These are phyloP conservation scores for Dryococelus australis DNA, from an alignment of 2,888 invertebrate species.

Conservation along the genomic window DNA sequence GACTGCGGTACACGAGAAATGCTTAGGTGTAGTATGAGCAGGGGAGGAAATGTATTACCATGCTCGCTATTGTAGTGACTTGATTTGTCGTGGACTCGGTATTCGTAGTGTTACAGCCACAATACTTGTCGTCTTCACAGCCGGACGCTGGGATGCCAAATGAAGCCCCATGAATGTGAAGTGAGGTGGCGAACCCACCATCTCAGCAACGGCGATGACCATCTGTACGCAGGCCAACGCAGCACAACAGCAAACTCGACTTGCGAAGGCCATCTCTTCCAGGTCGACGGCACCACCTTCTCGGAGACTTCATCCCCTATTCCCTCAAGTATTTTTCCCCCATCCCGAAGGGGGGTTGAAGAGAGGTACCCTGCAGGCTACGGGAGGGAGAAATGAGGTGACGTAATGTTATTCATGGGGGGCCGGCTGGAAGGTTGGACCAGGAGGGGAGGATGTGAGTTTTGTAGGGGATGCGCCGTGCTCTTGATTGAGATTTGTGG, in stretches of 20 bases:
- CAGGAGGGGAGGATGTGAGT: neutral
- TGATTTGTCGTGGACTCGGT: no score
- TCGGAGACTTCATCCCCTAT: neutral
- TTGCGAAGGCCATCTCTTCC: neutral
- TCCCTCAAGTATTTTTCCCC: neutral
- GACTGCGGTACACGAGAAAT: no score
- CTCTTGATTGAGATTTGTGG: constrained; percentile 16
- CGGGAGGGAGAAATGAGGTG: neutral
- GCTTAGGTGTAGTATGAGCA: no score
- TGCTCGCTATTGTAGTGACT: no score
- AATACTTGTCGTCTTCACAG: no score
- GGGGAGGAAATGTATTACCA: no score
- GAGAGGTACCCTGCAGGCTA: neutral
- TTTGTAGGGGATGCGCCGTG: constrained; percentile 8
- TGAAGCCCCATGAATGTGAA: no score
- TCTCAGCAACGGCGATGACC: no score
- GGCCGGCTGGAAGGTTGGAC: neutral
- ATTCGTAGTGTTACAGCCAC: no score
- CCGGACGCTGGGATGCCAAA: no score
- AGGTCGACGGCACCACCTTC: neutral
- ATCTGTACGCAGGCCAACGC: neutral
- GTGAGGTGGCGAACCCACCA: no score
- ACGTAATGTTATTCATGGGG: constrained; percentile 16
- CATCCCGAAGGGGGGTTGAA: neutral
- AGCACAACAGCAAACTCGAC: neutral